Evolutionary conservation across 2,113 vertebrate genomes (phyloP).

Genomic region (Falcunculus frontatus): DNA sequence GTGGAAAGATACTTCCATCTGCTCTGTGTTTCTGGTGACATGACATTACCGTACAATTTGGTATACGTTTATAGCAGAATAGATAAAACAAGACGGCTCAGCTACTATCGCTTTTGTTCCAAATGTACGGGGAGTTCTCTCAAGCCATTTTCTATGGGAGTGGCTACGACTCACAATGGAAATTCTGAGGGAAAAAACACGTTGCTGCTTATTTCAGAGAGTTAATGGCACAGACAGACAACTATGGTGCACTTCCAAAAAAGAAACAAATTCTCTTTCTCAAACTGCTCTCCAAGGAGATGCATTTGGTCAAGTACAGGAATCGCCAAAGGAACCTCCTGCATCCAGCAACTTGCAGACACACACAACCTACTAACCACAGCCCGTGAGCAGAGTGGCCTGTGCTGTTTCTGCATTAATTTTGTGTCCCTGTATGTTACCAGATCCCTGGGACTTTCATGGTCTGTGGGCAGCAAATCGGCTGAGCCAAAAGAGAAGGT

Average conservation of each 20-base stretch:
- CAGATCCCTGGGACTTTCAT: constrained; percentile 51
- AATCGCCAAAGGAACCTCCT: background rate
- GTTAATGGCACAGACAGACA: background rate
- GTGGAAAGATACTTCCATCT: constrained; percentile 61
- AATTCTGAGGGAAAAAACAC: background rate
- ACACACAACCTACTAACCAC: background rate
- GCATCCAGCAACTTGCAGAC: background rate
- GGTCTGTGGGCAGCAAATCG: constrained; percentile 55
- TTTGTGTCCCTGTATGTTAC: background rate
- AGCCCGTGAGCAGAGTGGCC: background rate
- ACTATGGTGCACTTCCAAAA: background rate
- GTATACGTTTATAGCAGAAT: constrained; percentile 19
- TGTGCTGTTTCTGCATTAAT: constrained; percentile 1
- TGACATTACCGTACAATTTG: constrained; percentile 21
- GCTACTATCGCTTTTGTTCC: background rate
- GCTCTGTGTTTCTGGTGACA: constrained; percentile 56
- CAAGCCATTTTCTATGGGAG: background rate
- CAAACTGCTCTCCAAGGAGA: background rate
- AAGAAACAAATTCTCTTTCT: background rate
- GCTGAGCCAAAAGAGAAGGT: constrained; percentile 61
- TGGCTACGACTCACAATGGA: background rate
- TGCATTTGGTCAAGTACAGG: background rate
- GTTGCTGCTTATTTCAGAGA: background rate
- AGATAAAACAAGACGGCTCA: background rate
- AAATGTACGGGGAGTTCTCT: background rate